Evolutionary conservation across 2,888 invertebrate genomes (phyloP), one percentile per base, ranked within the genome.

Genomic region (Tenthredo mesomela): DNA sequence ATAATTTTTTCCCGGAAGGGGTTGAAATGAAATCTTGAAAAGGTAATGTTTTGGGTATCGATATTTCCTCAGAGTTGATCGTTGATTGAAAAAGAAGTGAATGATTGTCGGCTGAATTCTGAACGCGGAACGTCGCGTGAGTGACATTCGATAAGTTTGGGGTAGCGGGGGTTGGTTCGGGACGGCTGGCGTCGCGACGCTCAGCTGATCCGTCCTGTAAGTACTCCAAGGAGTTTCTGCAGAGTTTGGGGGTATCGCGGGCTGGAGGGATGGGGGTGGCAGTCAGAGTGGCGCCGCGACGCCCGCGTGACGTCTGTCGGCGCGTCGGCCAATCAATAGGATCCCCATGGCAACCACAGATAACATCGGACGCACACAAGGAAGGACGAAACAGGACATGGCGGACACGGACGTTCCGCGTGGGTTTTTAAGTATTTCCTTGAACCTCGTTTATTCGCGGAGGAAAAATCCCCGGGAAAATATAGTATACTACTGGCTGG

Each of bases 241-340:
- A 85, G 87, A 86, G 87, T 50, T 82, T 78, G 84, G 78, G 85
- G 84, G 65, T 67, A 73, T 86, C 67, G 83, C 43, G 85, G 86
- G 75, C 83, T 65, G 86, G 87, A 29, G 84, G 84, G 86, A 85
- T 67, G 85, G 87, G 85, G 85, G 86, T 84, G 84, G 71, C 84
- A 94, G 93, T 93, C 94, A 92, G 93, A 94, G 94, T 93, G 94
- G 93, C 93, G 94, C 93, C 93, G 94, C 93, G 93, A 93, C 93
- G 93, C 94, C 94, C 94, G 93, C 93, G 94, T 95, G 94, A 93
- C 93, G 93, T 93, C 93, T 93, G 93, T 93, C 93, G 93, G 93
- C 93, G 93, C 93, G 92, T 92, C 90, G 92, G 93, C 93, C 93
- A 93, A 93, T 93, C 93, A 93, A 93, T 93, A 93, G 93, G 91